Evolutionary conservation across 1,140 invertebrate species (phyloP), one percentile per base, ranked within the genome.

Genomic region (Drosophila kurseongensis): DNA sequence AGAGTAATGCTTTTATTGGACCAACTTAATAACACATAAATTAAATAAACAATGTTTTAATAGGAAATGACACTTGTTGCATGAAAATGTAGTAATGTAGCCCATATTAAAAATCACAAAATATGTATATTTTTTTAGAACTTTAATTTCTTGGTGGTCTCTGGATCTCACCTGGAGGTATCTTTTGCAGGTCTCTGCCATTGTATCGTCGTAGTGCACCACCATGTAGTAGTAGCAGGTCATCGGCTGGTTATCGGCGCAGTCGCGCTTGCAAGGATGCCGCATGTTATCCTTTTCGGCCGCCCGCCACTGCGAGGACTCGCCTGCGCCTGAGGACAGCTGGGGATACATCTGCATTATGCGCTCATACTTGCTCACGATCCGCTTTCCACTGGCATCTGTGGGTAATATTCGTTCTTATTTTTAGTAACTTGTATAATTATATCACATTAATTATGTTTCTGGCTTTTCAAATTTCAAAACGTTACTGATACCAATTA

Each of bases 151-250:
- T 12, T 57, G 32, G 2, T 9, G 8, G 7, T 36, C 12, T 3
- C 9, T 5, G 1, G 16, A 13, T 36, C 48, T 38, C 36, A 71
- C 68, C 69, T 76, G 77, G 5, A 91, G 56, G 55, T 86, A 91
- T 6, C 81, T 71, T 18, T 84, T 82, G 72, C 90, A 91, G 8
- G 81, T 79, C 12, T 74, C 75, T 13, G 77, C 54, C 81, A 92
- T 91, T 2, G 91, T 91, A 40, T 92, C 88, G 1, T 92, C 90
- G 51, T 92, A 86, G 48, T 92, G 91, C 2, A 91, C 79, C 14
- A 92, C 84, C 84, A 92, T 78, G 42, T 92, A 91, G 56, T 91
- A 92, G 44, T 92, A 92, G 48, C 91, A 91, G n/a, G 79, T 91
- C 91, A 91, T 91, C 0, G 81, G 75, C 47, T 84, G 76, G 23